Evolutionary conservation across 2,797 vertebrate species (phyloP).

Genomic region (Apodemus agrarius): DNA sequence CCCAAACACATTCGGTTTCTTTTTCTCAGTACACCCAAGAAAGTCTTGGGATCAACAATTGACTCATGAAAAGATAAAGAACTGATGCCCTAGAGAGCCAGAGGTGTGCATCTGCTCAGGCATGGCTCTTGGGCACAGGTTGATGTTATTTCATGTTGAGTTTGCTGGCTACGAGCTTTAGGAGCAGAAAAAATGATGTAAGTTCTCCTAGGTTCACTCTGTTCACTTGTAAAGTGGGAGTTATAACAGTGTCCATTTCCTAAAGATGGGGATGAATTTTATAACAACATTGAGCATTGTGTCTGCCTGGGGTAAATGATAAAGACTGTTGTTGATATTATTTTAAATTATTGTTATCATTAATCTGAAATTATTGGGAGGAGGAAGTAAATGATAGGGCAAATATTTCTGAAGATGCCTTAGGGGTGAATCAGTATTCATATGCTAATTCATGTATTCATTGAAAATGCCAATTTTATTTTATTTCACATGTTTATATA

Average conservation of each 20-base stretch:
- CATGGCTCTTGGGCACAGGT: background rate
- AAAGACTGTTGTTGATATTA: background rate
- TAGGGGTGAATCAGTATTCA: background rate
- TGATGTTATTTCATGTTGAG: background rate
- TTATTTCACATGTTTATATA: background rate
- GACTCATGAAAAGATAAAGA: background rate
- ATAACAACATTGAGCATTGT: background rate
- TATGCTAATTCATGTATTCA: background rate
- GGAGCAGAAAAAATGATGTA: background rate
- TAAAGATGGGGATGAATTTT: background rate
- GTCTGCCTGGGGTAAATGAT: background rate
- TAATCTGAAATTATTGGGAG: background rate
- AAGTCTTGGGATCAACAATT: background rate
- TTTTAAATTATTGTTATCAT: background rate
- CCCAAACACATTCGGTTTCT: constrained; percentile 4
- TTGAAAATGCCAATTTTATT: constrained; percentile 40
- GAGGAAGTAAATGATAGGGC: constrained; percentile 10
- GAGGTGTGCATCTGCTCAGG: background rate
- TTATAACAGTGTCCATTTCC: background rate
- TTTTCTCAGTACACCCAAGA: constrained; percentile 21
- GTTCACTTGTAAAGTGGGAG: background rate
- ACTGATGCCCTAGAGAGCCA: background rate
- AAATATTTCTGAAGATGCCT: background rate
- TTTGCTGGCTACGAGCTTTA: constrained; percentile 30
- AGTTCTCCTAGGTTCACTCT: constrained; percentile 15